Percentiles rank a stretch among this genome's conserved stretches.
Conservation (phyloP, 2,113 vertebrate species). For the Synchiropus splendidus region DNA sequence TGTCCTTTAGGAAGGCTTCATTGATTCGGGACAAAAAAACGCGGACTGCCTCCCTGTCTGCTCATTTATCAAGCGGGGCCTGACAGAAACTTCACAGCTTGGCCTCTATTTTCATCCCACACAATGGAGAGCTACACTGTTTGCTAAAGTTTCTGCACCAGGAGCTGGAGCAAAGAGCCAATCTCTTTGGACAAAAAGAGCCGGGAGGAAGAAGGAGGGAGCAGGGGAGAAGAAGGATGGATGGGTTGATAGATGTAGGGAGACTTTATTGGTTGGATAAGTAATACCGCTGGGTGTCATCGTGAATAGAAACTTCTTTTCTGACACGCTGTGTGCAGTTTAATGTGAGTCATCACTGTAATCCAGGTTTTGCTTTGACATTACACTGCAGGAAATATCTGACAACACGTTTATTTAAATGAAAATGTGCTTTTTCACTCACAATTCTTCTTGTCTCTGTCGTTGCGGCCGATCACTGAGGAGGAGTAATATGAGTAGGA, state of each 20-base stretch:
- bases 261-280: conserved; percentile 17
- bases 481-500: too few species aligned
- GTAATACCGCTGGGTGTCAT: conserved; percentile 40
- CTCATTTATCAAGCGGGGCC: conserved; percentile 98
- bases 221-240: conserved; percentile 24
- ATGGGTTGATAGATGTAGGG: conserved; percentile 18
- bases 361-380: too few species aligned
- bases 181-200: conserved; percentile 62
- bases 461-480: too few species aligned
- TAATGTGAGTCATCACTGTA: too few species aligned
- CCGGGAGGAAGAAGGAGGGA: conserved; percentile 37
- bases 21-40: conserved; percentile 96
- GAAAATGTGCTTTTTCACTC: too few species aligned
- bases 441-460: too few species aligned
- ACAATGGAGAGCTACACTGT: conserved; percentile 90
- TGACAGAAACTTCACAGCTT: conserved; percentile 91
- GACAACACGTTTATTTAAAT: too few species aligned
- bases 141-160: conserved; percentile 89
- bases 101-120: conserved; percentile 74
- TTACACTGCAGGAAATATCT: too few species aligned
- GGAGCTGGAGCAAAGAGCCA: conserved; percentile 80
- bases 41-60: conserved; percentile 93
- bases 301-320: conserved; percentile 34
- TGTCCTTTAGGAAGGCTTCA: conserved; percentile 99
- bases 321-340: too few species aligned